Conservation (phyloP, 2,888 invertebrate species). For the Tetramorium bicarinatum region DNA sequence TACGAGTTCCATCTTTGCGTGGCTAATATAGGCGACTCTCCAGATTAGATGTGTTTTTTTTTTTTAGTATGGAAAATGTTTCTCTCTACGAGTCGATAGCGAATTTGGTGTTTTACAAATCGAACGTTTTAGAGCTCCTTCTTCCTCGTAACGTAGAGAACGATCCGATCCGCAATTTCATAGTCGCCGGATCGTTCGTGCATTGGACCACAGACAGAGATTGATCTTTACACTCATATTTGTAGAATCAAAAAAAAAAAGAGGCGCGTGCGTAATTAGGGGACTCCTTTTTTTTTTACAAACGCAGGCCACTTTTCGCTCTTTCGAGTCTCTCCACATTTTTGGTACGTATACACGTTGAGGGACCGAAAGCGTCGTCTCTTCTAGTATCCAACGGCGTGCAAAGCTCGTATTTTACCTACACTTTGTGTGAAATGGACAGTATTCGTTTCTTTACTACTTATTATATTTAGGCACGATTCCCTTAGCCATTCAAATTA, state of each 20-base stretch:
- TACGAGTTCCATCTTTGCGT: constrained; percentile 59
- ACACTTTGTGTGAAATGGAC: constrained; percentile 6
- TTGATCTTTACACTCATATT: constrained; percentile 40
- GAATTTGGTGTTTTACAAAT: constrained; percentile 61
- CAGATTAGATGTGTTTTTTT: constrained; percentile 56
- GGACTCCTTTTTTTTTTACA: constrained; percentile 35
- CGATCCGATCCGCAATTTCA: constrained; percentile 24
- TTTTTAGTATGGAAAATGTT: constrained; percentile 36
- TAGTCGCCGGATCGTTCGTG: constrained; percentile 27
- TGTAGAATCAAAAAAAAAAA: constrained; percentile 33
- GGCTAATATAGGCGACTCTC: constrained; percentile 64
- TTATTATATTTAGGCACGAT: constrained; percentile 6
- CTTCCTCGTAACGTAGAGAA: constrained; percentile 34
- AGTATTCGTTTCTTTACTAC: constrained; percentile 44
- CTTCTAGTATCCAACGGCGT: constrained; percentile 26
- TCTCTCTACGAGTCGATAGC: constrained; percentile 32
- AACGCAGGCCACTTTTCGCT: constrained; percentile 22
- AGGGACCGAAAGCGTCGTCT: constrained; percentile 6
- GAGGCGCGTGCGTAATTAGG: constrained; percentile 14
- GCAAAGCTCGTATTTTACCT: constrained; percentile 28
- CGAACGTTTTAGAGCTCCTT: constrained; percentile 40
- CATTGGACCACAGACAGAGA: constrained; percentile 46
- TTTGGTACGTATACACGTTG: constrained; percentile 20
- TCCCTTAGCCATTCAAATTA: neutral
- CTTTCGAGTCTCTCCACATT: constrained; percentile 30